Conservation (phyloP, 2,888 invertebrate genomes). For the Cephus runcator region DNA sequence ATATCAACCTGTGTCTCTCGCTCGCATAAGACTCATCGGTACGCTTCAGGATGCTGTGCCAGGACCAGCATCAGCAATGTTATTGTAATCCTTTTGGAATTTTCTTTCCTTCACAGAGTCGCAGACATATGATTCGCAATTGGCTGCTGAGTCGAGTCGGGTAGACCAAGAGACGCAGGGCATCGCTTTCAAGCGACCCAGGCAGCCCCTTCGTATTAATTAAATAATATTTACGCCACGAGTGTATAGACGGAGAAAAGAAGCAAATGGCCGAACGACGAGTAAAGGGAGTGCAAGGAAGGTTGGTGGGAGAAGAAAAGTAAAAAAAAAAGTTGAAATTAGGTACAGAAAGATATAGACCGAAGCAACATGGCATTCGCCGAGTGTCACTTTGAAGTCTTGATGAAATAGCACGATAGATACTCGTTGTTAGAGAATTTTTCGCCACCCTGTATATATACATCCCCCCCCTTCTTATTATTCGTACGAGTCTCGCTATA, state of each 20-base stretch:
- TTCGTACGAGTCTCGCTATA: neutral
- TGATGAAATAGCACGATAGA: neutral
- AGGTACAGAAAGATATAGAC: neutral
- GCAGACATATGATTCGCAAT: neutral
- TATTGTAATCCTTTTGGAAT: constrained; percentile 6
- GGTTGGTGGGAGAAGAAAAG: neutral
- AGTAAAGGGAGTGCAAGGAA: neutral
- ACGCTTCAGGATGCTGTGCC: neutral
- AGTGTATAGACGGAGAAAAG: neutral
- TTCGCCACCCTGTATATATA: constrained; percentile 12
- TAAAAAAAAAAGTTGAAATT: neutral
- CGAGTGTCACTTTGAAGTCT: neutral
- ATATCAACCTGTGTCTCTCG: neutral
- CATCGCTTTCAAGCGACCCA: neutral
- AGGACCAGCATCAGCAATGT: neutral
- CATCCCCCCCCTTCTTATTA: neutral
- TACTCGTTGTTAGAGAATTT: constrained; percentile 11
- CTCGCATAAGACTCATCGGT: neutral
- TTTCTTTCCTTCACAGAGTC: constrained; percentile 1
- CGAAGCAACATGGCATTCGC: neutral
- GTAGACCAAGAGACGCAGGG: neutral
- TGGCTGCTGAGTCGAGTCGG: neutral
- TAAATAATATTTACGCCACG: constrained; percentile 2
- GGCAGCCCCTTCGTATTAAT: neutral
- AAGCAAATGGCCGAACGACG: neutral